Percentiles rank a stretch among this genome's conserved stretches.
phyloP scores from a whole-genome alignment of 2,888 invertebrate species.

The Halictus quadricinctus region DNA sequence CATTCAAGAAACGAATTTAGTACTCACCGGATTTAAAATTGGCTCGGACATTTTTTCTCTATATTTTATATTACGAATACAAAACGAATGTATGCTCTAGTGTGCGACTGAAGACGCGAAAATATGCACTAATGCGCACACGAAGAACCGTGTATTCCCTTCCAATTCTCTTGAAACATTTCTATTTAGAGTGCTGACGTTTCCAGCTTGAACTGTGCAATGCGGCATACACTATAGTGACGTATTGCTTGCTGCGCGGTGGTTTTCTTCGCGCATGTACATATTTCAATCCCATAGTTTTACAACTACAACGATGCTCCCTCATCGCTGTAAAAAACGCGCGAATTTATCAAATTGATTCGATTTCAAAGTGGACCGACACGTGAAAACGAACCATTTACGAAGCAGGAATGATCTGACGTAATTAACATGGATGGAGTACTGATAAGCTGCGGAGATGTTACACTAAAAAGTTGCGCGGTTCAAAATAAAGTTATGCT shows the following conservation, averaged over 20 bases:
- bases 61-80: not conserved
- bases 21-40: conserved; percentile 79
- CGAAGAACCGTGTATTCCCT: conserved; percentile 58
- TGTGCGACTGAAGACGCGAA: not conserved
- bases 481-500: not conserved
- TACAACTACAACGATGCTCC: conserved; percentile 23
- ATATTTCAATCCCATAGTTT: conserved; percentile 30
- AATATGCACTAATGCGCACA: conserved; percentile 41
- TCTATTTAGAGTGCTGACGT: conserved; percentile 80
- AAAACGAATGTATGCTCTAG: not conserved
- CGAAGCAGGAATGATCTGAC: not conserved
- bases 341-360: conserved; percentile 17
- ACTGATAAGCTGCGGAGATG: not conserved
- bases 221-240: conserved; percentile 52
- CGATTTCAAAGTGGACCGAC: not conserved
- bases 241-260: not conserved
- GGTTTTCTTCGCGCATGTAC: conserved; percentile 36
- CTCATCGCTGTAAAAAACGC: not conserved
- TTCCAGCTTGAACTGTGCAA: conserved; percentile 50
- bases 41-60: conserved; percentile 74
- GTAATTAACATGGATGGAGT: not conserved
- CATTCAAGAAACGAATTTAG: not conserved
- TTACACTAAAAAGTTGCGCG: not conserved
- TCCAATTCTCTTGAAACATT: conserved; percentile 55
- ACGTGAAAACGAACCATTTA: conserved; percentile 23